A percentile compares a stretch with the other conserved stretches of the same genome.
These are phyloP conservation scores for Motacilla alba DNA, from an alignment of 2,113 vertebrate species.

Conservation along the genomic window DNA sequence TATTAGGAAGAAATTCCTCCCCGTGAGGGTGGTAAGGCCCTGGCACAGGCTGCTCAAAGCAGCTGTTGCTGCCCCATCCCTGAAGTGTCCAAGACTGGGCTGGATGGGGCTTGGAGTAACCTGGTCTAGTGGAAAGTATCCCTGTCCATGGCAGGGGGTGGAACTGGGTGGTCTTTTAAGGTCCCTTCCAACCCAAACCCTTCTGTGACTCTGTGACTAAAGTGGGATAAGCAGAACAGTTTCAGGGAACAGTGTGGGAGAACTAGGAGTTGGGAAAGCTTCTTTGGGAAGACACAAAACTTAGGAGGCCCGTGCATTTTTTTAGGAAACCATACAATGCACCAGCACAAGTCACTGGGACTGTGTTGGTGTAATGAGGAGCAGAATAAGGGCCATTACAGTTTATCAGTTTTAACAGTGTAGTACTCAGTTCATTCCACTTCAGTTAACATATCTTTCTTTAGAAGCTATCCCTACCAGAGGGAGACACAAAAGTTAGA, in stretches of 20 bases:
- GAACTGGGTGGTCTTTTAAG: background rate
- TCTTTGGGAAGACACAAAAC: background rate
- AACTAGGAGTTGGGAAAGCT: background rate
- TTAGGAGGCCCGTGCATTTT: background rate
- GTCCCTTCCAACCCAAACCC: background rate
- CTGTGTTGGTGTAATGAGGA: background rate
- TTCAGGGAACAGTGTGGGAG: background rate
- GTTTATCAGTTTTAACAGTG: background rate
- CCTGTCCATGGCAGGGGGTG: background rate
- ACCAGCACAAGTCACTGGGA: background rate
- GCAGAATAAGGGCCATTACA: background rate
- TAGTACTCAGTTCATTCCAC: background rate
- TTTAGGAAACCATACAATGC: background rate
- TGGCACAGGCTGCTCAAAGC: background rate
- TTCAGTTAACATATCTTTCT: background rate
- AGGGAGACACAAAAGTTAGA: background rate
- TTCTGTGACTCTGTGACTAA: background rate
- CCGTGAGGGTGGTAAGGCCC: background rate
- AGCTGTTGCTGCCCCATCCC: background rate
- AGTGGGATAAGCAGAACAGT: background rate
- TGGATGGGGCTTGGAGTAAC: background rate
- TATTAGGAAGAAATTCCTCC: background rate
- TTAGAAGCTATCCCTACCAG: background rate
- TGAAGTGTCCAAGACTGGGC: background rate
- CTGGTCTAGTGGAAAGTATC: background rate